A percentile compares a stretch with the other conserved stretches of the same genome.
Evolutionary conservation across 2,113 vertebrate genomes (phyloP).

Genomic region (Drymodes brunneopygia): DNA sequence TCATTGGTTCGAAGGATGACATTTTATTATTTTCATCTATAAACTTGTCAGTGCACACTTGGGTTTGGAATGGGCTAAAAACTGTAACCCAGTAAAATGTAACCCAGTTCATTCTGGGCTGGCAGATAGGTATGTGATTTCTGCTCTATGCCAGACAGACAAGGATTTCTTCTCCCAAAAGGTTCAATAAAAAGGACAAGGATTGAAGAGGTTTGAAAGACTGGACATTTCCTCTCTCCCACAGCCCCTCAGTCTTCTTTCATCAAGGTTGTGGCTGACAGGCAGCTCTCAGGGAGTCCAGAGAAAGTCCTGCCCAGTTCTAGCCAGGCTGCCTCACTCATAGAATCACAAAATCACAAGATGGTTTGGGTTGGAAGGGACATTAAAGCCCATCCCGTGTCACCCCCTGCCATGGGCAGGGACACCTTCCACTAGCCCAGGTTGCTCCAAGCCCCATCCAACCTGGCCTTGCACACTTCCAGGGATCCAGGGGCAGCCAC

Average conservation of each 20-base stretch:
- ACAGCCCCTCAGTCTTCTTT: background rate
- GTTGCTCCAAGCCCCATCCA: accelerated
- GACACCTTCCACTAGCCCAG: accelerated
- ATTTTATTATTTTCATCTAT: background rate
- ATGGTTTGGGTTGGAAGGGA: background rate
- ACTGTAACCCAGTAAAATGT: too few species aligned
- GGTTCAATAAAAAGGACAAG: background rate
- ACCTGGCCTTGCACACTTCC: accelerated
- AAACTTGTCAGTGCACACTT: background rate
- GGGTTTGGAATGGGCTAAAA: background rate
- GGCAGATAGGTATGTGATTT: background rate
- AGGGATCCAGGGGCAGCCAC: background rate
- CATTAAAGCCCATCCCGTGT: accelerated
- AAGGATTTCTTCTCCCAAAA: background rate
- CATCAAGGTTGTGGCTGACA: background rate
- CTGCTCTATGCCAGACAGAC: background rate
- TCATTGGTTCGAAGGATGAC: background rate
- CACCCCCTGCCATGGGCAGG: background rate
- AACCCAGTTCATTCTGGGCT: background rate
- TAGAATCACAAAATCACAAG: background rate
- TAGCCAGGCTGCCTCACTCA: background rate
- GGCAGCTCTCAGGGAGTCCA: background rate
- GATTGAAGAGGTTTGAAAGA: background rate
- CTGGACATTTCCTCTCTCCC: background rate
- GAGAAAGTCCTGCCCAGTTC: background rate